Conservation (phyloP, 2,113 vertebrate genomes). For the Microcebus murinus region DNA sequence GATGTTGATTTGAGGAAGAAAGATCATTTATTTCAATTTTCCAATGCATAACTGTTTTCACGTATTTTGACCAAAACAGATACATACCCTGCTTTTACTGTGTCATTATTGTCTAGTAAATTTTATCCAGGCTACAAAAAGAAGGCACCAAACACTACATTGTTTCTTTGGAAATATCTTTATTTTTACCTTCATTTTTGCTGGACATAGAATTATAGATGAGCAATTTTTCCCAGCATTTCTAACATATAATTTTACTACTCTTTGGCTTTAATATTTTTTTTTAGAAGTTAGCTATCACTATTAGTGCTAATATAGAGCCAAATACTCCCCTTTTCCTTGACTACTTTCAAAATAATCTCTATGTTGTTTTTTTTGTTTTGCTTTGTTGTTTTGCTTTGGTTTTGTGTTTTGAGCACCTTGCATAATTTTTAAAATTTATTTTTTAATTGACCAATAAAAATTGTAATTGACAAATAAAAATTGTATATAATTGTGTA, state of each 20-base stretch:
- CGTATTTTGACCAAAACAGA: not conserved
- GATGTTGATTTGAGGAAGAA: not conserved
- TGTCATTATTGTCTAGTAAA: not conserved
- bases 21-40: not conserved
- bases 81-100: not conserved
- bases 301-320: not conserved
- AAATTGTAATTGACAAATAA: not conserved
- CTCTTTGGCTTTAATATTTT: not conserved
- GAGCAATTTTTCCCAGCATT: not conserved
- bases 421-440: not conserved
- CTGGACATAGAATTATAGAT: not conserved
- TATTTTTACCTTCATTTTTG: not conserved
- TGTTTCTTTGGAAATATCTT: not conserved
- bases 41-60: not conserved
- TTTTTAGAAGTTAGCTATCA: not conserved
- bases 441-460: not conserved
- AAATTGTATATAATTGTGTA: not conserved
- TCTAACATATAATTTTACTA: not conserved
- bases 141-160: not conserved
- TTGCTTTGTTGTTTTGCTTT: not conserved
- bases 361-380: not conserved
- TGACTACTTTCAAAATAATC: not conserved
- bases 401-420: not conserved
- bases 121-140: not conserved
- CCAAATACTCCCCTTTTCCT: not conserved